Evolutionary conservation across 2,888 invertebrate genomes (phyloP), one percentile per base, ranked within the genome.

Genomic region (Tachina lurida): DNA sequence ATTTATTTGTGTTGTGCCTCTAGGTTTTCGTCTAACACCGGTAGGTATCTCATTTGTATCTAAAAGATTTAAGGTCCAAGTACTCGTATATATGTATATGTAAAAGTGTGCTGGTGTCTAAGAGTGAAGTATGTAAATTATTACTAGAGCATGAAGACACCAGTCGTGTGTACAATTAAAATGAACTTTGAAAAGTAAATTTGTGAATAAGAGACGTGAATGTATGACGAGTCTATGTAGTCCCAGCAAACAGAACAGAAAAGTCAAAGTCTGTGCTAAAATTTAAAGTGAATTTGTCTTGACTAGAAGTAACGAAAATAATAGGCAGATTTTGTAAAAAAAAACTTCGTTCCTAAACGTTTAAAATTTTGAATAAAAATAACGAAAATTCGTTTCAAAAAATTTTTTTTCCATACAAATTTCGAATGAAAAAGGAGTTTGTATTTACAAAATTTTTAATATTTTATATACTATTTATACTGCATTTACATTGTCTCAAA

Each of bases 131-230:
- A 80, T 41, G 41, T 74, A 5, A 43, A 43, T 62, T 54, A 54
- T 81, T 81, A 81, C 75, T 75, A 56, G 81, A 81, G 81, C 81
- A 81, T 81, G 63, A 81, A 81, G 62, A 39, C 54, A 68, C 17
- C 47, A 45, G 68, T 63, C 60, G 58, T 75, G 54, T 54, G 12
- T 56, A 68, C 54, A 75, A 68, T 75, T 81, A 75, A 80, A 68
- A 60, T 75, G 54, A 62, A 70, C 74, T 74, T 67, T 56, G 43
- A 41, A 58, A 49, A 52, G n/a, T 45, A 49, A 39, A 54, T 41
- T 12, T 17, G 71, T 63, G 47, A n/a, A n/a, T n/a, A n/a, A n/a
- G 39, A 54, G 22, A 19, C n/a, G 63, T 43, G 15, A 15, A 39
- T 17, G 43, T 2, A 49, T 60, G 31, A 56, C 43, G 47, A 67